phyloP scores from a whole-genome alignment of 2,888 invertebrate genomes.

The Drosophila austrosaltans region DNA sequence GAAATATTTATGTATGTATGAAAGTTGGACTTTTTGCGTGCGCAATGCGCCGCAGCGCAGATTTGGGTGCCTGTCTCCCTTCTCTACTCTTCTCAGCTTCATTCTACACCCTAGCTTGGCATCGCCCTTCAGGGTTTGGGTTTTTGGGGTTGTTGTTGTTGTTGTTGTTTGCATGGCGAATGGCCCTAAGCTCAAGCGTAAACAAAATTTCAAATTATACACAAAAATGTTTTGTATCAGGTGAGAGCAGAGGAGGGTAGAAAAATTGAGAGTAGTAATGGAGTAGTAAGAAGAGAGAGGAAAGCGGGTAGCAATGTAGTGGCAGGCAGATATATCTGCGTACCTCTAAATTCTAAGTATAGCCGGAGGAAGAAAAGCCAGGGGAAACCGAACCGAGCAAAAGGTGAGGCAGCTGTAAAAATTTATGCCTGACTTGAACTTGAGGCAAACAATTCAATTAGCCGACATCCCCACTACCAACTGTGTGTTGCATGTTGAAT shows the following conservation, averaged over 20 bases:
- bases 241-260: conserved; percentile 42
- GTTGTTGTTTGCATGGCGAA: conserved; percentile 37
- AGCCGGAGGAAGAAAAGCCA: conserved; percentile 6
- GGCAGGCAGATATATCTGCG: background rate
- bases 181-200: conserved; percentile 64
- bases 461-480: conserved; percentile 26
- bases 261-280: conserved; percentile 16
- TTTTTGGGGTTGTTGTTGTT: conserved; percentile 1
- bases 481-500: conserved; percentile 55
- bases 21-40: conserved; percentile 28
- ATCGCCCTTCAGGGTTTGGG: conserved; percentile 13
- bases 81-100: background rate
- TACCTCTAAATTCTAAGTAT: conserved; percentile 10
- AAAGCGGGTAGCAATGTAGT: background rate
- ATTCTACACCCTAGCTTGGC: conserved; percentile 4
- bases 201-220: conserved; percentile 68
- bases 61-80: conserved; percentile 28
- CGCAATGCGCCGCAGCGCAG: conserved; percentile 40
- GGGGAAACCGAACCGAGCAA: background rate
- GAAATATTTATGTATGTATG: conserved; percentile 60
- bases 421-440: conserved; percentile 11
- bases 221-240: conserved; percentile 57
- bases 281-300: background rate
- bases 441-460: conserved; percentile 59
- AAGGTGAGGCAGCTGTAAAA: conserved; percentile 16